These are phyloP conservation scores for Apteryx mantelli DNA, from an alignment of 2,113 vertebrate species.

Conservation along the genomic window DNA sequence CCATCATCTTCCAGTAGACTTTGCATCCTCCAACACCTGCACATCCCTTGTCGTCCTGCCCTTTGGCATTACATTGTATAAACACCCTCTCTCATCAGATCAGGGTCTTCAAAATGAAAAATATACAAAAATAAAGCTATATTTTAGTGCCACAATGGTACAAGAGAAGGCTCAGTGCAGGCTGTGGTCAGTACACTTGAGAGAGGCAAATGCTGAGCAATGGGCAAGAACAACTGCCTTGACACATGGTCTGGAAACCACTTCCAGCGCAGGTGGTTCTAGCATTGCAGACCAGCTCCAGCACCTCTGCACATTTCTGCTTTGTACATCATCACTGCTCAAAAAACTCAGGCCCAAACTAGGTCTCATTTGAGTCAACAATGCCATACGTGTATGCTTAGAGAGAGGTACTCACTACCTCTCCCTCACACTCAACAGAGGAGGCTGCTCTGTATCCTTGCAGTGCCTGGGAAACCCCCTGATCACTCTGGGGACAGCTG, in stretches of 20 bases:
- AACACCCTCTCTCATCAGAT: background rate
- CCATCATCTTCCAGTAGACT: background rate
- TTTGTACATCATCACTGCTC: too few relatives aligned
- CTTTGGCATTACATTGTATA: background rate
- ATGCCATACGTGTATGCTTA: background rate
- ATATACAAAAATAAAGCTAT: background rate
- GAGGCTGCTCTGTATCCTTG: background rate
- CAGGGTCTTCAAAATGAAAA: too few relatives aligned
- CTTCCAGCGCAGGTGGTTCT: background rate
- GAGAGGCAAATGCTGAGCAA: background rate
- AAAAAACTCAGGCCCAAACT: background rate
- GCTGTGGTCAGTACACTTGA: background rate
- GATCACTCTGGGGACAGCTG: background rate
- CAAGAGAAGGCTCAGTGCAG: background rate
- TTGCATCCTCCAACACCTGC: background rate
- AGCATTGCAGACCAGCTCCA: background rate
- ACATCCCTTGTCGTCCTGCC: background rate
- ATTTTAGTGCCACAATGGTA: background rate
- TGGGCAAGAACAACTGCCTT: background rate
- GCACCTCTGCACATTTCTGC: too few relatives aligned
- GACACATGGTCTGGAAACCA: background rate
- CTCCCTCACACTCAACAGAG: background rate
- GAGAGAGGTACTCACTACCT: background rate
- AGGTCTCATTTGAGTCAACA: background rate
- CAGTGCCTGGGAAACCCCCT: background rate